A percentile compares a stretch with the other conserved stretches of the same genome.
Evolutionary conservation across 2,888 invertebrate species (phyloP).

Genomic region (Eupithecia insigniata): DNA sequence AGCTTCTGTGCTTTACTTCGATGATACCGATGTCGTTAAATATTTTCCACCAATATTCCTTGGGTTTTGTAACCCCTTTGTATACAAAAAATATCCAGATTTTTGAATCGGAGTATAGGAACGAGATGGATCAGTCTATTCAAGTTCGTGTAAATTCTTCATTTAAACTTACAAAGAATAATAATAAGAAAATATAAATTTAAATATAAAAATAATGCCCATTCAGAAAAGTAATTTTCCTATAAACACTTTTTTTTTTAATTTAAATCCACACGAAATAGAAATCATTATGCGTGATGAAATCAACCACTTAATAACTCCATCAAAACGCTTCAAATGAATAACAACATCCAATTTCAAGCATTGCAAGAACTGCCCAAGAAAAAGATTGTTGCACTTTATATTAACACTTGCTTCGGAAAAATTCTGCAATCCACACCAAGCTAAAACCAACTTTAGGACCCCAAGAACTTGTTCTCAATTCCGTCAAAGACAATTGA

Average conservation of each 20-base stretch:
- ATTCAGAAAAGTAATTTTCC: neutral
- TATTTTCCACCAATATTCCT: too few relatives aligned
- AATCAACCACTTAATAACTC: conserved; percentile 65
- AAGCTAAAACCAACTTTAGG: conserved; percentile 36
- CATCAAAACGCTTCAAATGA: conserved; percentile 60
- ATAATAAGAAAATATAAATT: too few relatives aligned
- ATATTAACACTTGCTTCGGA: conserved; percentile 71
- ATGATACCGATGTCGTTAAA: too few relatives aligned
- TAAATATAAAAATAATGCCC: neutral
- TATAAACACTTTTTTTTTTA: too few relatives aligned
- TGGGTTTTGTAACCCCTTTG: too few relatives aligned
- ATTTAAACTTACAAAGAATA: too few relatives aligned
- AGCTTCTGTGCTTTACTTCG: too few relatives aligned
- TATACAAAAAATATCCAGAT: too few relatives aligned
- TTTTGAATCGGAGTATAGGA: too few relatives aligned
- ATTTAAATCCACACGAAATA: conserved; percentile 21
- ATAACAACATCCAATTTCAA: conserved; percentile 67
- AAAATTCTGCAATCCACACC: conserved; percentile 58
- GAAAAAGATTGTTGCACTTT: conserved; percentile 73
- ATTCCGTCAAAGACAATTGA: conserved; percentile 23
- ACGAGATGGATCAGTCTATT: too few relatives aligned
- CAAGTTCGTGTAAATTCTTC: too few relatives aligned
- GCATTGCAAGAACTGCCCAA: conserved; percentile 59
- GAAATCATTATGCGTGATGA: conserved; percentile 53
- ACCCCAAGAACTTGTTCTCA: neutral